These are phyloP conservation scores for Megastigmus dorsalis DNA, from an alignment of 2,888 invertebrate genomes.

Conservation along the genomic window DNA sequence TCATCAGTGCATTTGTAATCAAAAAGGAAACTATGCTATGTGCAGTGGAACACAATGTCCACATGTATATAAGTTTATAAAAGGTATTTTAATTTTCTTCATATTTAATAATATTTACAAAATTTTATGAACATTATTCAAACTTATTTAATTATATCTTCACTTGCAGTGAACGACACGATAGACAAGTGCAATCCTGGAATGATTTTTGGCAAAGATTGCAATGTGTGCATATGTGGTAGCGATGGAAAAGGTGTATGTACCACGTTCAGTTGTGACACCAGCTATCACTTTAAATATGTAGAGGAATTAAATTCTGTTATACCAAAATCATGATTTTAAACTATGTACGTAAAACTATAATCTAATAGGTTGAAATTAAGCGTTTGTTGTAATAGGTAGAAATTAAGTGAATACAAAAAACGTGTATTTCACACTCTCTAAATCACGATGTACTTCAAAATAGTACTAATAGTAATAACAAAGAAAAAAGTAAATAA, in stretches of 20 bases:
- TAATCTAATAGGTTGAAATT: too few species aligned
- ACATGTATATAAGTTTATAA: background rate
- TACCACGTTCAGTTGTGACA: conserved; percentile 68
- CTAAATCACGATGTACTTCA: too few species aligned
- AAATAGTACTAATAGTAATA: too few species aligned
- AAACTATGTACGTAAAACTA: too few species aligned
- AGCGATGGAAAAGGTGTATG: conserved; percentile 76
- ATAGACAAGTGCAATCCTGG: conserved; percentile 68
- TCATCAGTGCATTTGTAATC: conserved; percentile 77
- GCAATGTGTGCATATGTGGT: conserved; percentile 77
- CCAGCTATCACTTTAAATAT: conserved; percentile 20
- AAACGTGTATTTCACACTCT: too few species aligned
- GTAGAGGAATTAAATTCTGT: background rate
- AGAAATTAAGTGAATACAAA: too few species aligned
- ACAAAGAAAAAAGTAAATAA: too few species aligned
- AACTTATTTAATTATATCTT: background rate
- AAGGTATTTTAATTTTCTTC: background rate
- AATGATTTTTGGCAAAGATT: conserved; percentile 75
- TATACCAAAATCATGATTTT: too few species aligned
- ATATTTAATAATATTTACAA: background rate
- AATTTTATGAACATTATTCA: background rate
- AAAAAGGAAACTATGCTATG: conserved; percentile 75
- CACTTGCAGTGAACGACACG: conserved; percentile 1
- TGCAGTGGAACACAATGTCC: conserved; percentile 67
- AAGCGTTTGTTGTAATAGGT: too few species aligned